A percentile compares a stretch with the other conserved stretches of the same genome.
phyloP scores from a whole-genome alignment of 2,888 invertebrate species.

The Idaea dimidiata region DNA sequence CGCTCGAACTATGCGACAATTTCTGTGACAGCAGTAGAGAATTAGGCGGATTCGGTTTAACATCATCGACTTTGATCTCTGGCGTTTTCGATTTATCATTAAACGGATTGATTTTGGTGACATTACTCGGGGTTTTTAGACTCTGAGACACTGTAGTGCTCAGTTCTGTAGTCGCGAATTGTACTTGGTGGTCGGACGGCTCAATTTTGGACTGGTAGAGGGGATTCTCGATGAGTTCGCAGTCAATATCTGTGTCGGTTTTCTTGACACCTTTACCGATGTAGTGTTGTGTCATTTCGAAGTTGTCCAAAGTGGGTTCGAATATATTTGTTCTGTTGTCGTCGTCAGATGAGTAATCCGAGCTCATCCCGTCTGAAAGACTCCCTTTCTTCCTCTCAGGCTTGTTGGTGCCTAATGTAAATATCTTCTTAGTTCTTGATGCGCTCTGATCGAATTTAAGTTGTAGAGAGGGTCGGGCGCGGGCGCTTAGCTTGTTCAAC shows the following conservation, averaged over 20 bases:
- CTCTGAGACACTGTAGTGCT: conserved; percentile 48
- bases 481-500: conserved; percentile 85
- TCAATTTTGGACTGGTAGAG: conserved; percentile 75
- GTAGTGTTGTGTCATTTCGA: conserved; percentile 73
- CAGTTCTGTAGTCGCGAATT: conserved; percentile 82
- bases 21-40: conserved; percentile 81
- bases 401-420: conserved; percentile 72
- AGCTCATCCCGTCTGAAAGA: conserved; percentile 83
- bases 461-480: conserved; percentile 75
- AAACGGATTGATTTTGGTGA: conserved; percentile 65
- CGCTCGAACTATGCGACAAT: conserved; percentile 86
- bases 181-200: conserved; percentile 62
- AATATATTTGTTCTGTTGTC: conserved; percentile 74
- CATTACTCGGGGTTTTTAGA: conserved; percentile 59
- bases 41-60: conserved; percentile 75
- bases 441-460: conserved; percentile 72
- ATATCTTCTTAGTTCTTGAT: conserved; percentile 71
- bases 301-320: conserved; percentile 75
- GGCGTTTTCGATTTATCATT: conserved; percentile 76
- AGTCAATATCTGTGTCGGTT: conserved; percentile 57
- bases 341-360: conserved; percentile 78
- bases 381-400: conserved; percentile 82
- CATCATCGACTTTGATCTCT: conserved; percentile 79
- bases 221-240: conserved; percentile 71
- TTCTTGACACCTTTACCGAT: conserved; percentile 56